Percentiles rank a stretch among this genome's conserved stretches.
phyloP scores from a whole-genome alignment of 2,888 invertebrate genomes.

The Nephrotoma flavescens region DNA sequence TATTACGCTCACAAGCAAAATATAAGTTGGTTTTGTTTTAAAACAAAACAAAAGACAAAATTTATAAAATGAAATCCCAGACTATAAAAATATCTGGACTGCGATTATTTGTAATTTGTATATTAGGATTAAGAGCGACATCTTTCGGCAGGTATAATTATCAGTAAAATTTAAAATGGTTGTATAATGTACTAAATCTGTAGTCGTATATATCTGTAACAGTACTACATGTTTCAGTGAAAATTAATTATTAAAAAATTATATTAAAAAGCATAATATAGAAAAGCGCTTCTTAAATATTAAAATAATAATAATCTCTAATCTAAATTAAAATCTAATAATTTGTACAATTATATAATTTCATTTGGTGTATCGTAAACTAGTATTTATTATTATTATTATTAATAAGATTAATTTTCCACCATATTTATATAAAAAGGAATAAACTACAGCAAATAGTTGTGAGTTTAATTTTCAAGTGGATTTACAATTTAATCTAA shows the following conservation, averaged over 20 bases:
- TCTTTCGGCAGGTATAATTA: no score
- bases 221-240: not conserved
- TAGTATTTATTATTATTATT: not conserved
- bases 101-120: no score
- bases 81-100: no score
- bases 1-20: no score
- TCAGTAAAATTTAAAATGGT: no score
- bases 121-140: no score
- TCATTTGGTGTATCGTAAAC: not conserved
- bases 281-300: not conserved
- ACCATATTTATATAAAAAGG: not conserved
- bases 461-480: not conserved
- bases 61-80: no score
- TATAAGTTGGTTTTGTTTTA: no score
- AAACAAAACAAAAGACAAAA: no score
- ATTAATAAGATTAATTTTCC: not conserved
- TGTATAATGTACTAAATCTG: no score
- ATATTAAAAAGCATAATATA: not conserved
- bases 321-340: not conserved
- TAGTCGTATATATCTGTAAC: not conserved
- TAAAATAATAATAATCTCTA: not conserved
- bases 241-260: not conserved
- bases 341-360: not conserved
- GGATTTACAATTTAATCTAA: not conserved
- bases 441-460: not conserved